These are phyloP conservation scores for Daboia siamensis DNA, from an alignment of 2,113 vertebrate species.

Conservation along the genomic window DNA sequence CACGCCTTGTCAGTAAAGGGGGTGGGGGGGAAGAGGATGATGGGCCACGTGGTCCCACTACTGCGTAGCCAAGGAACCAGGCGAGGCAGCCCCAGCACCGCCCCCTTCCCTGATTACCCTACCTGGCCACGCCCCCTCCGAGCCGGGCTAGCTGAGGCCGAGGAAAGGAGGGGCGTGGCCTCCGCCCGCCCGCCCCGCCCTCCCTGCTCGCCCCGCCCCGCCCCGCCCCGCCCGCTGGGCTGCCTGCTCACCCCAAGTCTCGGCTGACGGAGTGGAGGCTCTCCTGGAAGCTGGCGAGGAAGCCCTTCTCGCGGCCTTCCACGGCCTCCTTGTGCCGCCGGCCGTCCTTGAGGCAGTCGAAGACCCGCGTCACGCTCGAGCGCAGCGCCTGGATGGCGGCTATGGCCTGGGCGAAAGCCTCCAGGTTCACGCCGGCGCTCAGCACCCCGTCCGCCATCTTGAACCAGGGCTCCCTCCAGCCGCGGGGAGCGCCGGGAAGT, in stretches of 20 bases:
- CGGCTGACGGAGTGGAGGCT: constrained; percentile 93
- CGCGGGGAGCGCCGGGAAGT: neutral
- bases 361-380: constrained; percentile 93
- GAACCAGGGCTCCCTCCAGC: neutral
- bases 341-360: constrained; percentile 94
- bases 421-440: constrained; percentile 90
- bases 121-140: neutral
- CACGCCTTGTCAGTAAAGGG: accelerated
- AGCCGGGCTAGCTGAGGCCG: neutral
- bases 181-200: no score
- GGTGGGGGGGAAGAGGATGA: neutral
- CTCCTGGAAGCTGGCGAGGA: constrained; percentile 91
- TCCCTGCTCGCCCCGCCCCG: neutral
- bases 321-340: constrained; percentile 92
- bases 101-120: neutral
- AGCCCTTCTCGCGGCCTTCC: constrained; percentile 89
- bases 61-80: neutral
- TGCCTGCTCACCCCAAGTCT: constrained; percentile 86
- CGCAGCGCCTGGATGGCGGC: constrained; percentile 92
- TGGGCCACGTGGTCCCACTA: neutral
- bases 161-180: neutral
- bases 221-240: neutral
- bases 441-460: constrained; percentile 87
- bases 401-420: constrained; percentile 94
- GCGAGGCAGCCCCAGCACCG: neutral